phyloP scores from a whole-genome alignment of 37 sponge, comb jelly and placozoan species.

The Tethya wilhelma region DNA sequence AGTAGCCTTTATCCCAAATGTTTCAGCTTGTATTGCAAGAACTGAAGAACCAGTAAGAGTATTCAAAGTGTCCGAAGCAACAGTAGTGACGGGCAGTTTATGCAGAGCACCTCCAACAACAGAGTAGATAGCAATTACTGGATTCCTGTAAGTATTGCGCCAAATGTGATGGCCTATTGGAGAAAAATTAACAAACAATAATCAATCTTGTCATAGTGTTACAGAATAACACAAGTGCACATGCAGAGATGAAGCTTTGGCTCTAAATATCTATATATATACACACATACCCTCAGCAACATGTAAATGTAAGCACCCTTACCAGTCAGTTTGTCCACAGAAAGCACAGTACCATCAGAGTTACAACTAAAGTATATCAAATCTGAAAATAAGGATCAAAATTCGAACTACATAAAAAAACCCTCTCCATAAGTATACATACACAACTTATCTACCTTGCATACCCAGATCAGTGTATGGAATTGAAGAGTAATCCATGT shows the following conservation, averaged over 20 bases:
- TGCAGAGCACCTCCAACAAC: constrained; percentile 49
- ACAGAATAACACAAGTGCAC: background rate
- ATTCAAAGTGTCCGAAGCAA: constrained; percentile 54
- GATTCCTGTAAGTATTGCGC: constrained; percentile 61
- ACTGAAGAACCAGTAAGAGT: constrained; percentile 62
- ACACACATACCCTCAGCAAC: background rate
- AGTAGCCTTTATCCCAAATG: constrained; percentile 40
- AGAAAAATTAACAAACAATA: background rate
- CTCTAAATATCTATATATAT: background rate
- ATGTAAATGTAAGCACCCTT: background rate
- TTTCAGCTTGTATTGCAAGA: constrained; percentile 49
- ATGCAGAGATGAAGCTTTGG: no score
- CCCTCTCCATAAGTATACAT: background rate
- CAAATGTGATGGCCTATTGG: constrained; percentile 64
- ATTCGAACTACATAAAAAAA: background rate
- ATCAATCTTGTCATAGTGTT: background rate
- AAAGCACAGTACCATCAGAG: constrained; percentile 72
- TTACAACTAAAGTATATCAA: constrained; percentile 65
- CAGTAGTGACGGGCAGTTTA: constrained; percentile 57
- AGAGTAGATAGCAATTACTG: constrained; percentile 71
- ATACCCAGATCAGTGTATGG: constrained; percentile 24
- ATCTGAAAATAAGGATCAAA: constrained; percentile 37
- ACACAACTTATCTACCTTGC: constrained; percentile 31
- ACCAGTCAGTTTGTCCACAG: constrained; percentile 76
- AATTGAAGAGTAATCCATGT: constrained; percentile 48